Conservation (phyloP, 1,140 invertebrate genomes). For the Lethrus apterus region DNA sequence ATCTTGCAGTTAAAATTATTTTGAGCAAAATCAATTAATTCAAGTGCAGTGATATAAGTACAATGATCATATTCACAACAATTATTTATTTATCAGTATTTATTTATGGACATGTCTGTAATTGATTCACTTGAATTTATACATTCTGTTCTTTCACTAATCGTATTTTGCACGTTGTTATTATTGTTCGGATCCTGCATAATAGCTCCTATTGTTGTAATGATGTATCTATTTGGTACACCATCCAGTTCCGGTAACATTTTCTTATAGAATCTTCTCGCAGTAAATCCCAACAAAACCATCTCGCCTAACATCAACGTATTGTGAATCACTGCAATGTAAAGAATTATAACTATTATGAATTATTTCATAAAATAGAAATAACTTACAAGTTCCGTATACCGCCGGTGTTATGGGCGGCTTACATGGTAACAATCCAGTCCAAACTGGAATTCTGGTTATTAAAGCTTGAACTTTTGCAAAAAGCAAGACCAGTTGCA, state of each 20-base stretch:
- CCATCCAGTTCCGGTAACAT: slow-evolving; percentile 33
- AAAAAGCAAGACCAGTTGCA: slow-evolving; percentile 48
- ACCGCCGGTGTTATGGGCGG: slow-evolving; percentile 42
- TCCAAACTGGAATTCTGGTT: slow-evolving; percentile 42
- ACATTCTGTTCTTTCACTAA: no score
- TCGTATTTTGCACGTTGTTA: no score
- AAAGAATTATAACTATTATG: not conserved
- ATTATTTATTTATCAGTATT: no score
- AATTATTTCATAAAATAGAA: not conserved
- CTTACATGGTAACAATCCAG: slow-evolving; percentile 44
- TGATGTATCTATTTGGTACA: not conserved
- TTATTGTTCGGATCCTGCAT: slow-evolving; percentile 3
- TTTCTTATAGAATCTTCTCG: slow-evolving; percentile 47
- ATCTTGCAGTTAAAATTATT: no score
- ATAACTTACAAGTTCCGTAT: slow-evolving; percentile 43
- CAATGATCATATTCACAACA: no score
- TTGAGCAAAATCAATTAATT: no score
- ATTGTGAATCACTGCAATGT: slow-evolving; percentile 53
- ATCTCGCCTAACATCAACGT: slow-evolving; percentile 52
- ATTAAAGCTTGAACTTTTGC: slow-evolving; percentile 48
- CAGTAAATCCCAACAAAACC: slow-evolving; percentile 49
- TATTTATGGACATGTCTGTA: no score
- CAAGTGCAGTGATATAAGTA: no score
- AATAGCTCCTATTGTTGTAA: slow-evolving; percentile 3
- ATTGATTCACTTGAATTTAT: no score